Evolutionary conservation across 2,888 invertebrate genomes (phyloP), one percentile per base, ranked within the genome.

Genomic region (Drosophila anceps): DNA sequence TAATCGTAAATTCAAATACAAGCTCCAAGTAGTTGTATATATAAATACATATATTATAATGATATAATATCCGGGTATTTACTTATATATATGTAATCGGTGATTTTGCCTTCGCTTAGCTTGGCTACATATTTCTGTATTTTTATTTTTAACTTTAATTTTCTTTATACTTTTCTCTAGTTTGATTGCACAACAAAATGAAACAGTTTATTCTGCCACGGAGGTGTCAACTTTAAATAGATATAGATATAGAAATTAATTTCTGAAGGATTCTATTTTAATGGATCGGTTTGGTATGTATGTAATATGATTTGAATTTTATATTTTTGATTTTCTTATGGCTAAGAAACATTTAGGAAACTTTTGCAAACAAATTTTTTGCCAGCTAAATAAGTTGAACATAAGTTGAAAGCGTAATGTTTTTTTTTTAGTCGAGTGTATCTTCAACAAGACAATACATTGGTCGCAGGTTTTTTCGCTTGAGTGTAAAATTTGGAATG

Each of bases 1-100:
- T 82, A 81, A 70, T 79, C 48, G 76, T 87, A 84, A 87, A 82
- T 84, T 84, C 81, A 84, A 84, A 85, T 84, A 80, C 83, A 84
- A 84, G 84, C 84, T 84, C 88, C 73, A 81, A 85, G 61, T 81
- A 69, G 71, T 81, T 80, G 50, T 69, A 41, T 39, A 79, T 50
- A 64, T 79, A 72, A 63, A 69, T 76, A 48, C 27, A 62, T 64
- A 63, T 68, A 58, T 59, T 63, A 62, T 75, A 61, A 53, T 79
- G 62, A 73, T 83, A 63, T 79, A 68, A 58, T 54, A 63, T 71
- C 37, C 41, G 57, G 48, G 31, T 67, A 41, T 66, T 57, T 43
- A 65, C 60, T 39, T 53, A 43, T 50, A 58, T 74, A n/a, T 37
- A 18, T 39, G 37, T 29, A 44, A 61, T 54, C 51, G 51, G 58